phyloP scores from a whole-genome alignment of 2,797 vertebrate genomes.

The Pseudocheirus occidentalis region DNA sequence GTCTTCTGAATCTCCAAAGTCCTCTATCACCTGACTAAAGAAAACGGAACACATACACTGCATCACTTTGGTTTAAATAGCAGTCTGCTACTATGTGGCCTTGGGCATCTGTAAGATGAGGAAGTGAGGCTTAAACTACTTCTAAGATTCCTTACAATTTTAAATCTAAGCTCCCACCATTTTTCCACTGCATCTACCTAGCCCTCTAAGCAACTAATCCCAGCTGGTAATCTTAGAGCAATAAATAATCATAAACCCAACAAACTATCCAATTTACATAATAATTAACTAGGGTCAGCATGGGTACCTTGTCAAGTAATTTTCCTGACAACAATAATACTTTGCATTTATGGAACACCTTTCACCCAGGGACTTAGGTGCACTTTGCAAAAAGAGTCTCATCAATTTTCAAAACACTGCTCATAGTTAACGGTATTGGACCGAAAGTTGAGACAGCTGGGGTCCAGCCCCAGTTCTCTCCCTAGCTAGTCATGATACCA shows the following conservation, averaged over 20 bases:
- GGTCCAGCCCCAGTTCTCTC: background rate
- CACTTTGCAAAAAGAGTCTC: constrained; percentile 45
- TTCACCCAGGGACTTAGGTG: constrained; percentile 13
- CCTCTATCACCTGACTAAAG: background rate
- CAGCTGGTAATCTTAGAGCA: background rate
- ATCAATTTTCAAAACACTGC: constrained; percentile 41
- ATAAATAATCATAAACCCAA: constrained; percentile 20
- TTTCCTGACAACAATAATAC: constrained; percentile 6
- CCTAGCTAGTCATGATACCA: background rate
- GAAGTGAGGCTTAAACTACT: background rate
- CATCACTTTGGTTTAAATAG: background rate
- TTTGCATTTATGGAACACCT: background rate
- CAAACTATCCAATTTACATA: background rate
- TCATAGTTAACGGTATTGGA: constrained; percentile 7
- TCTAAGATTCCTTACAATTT: background rate
- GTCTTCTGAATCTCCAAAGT: background rate
- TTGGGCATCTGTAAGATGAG: background rate
- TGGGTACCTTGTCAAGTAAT: constrained; percentile 12
- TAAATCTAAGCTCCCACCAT: background rate
- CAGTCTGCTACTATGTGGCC: background rate
- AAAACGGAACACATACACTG: background rate
- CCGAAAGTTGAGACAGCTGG: constrained; percentile 5
- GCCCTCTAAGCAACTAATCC: background rate
- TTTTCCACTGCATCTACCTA: background rate
- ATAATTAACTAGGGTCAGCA: constrained; percentile 36